phyloP scores from a whole-genome alignment of 2,797 vertebrate species.

The Enteromius paludinosus region DNA sequence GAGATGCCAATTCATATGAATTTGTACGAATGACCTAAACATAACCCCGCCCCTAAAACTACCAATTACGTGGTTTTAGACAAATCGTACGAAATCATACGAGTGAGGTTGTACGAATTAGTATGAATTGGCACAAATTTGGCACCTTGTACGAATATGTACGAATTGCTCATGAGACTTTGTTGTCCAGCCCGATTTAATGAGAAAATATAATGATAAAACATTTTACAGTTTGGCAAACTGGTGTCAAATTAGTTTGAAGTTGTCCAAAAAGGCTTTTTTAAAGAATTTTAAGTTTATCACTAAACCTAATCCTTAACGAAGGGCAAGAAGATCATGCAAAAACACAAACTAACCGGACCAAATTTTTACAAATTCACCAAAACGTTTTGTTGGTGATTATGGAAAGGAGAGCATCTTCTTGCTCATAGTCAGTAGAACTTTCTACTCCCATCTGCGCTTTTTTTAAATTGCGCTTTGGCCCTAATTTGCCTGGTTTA shows the following conservation, averaged over 20 bases:
- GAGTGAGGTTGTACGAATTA: no score
- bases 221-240: not conserved
- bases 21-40: no score
- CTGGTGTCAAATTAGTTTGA: not conserved
- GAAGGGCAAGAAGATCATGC: not conserved
- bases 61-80: no score
- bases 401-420: not conserved
- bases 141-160: no score
- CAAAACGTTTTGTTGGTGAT: not conserved
- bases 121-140: no score
- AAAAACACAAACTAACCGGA: not conserved
- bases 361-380: not conserved
- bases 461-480: not conserved
- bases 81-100: no score
- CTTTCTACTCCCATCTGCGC: not conserved
- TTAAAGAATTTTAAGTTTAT: not conserved
- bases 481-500: not conserved
- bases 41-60: no score
- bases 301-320: not conserved
- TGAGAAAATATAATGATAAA: not conserved
- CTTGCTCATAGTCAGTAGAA: not conserved
- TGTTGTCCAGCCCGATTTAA: no score
- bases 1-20: no score
- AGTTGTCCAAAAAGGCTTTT: not conserved
- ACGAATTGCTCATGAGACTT: no score